These are phyloP conservation scores for Drosophila chauvacae DNA, from an alignment of 1,140 invertebrate species.

Conservation along the genomic window DNA sequence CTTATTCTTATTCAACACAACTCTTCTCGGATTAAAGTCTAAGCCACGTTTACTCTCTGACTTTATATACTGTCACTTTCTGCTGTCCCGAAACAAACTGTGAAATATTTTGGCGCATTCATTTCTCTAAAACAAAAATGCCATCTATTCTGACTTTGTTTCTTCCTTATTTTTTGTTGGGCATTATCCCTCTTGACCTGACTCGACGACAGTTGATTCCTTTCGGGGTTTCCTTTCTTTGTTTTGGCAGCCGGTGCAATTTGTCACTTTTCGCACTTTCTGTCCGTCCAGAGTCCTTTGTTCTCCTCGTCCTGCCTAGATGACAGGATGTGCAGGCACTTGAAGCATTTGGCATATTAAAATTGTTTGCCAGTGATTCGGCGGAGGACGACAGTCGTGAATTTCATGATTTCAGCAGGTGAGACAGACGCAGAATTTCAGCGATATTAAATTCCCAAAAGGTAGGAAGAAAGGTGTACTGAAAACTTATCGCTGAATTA, in stretches of 20 bases:
- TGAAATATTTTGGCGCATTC: conserved; percentile 38
- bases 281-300: conserved; percentile 3
- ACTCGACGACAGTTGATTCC: conserved; percentile 37
- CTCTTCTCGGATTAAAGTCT: background rate
- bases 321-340: conserved; percentile 55
- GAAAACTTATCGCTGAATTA: conserved; percentile 68
- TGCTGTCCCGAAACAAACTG: conserved; percentile 11
- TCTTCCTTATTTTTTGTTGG: background rate
- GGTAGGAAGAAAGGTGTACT: background rate
- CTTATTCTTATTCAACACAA: background rate
- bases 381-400: conserved; percentile 17
- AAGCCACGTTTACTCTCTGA: background rate
- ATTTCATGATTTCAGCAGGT: conserved; percentile 60
- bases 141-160: conserved; percentile 16
- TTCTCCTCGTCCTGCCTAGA: conserved; percentile 43
- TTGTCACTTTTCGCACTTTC: conserved; percentile 72
- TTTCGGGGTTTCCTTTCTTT: conserved; percentile 30
- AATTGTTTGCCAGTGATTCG: conserved; percentile 64
- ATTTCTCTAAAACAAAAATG: conserved; percentile 23
- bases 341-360: conserved; percentile 68
- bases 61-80: conserved; percentile 13
- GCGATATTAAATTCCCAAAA: conserved; percentile 60
- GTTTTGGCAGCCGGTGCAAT: conserved; percentile 59
- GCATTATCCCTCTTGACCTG: conserved; percentile 51
- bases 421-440: conserved; percentile 14